Percentiles rank a stretch among this genome's conserved stretches.
These are phyloP conservation scores for Steinernema scapterisci DNA, from an alignment of 2,888 invertebrate genomes.

Conservation along the genomic window DNA sequence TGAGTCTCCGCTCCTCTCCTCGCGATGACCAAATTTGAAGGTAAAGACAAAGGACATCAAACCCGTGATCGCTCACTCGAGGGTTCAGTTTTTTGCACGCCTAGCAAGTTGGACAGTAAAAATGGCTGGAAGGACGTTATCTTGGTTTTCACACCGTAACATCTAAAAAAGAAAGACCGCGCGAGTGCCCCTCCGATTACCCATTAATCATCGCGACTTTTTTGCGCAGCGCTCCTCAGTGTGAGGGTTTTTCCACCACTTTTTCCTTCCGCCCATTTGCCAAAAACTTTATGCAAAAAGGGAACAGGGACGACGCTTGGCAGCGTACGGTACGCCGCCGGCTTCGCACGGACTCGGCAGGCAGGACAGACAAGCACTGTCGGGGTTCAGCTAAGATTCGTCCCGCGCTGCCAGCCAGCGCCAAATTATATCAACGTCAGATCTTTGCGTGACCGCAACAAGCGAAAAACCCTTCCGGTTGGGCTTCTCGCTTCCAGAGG, in stretches of 20 bases:
- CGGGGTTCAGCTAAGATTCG: too few relatives aligned
- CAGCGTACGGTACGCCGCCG: not conserved
- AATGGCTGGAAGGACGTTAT: slow-evolving; percentile 16
- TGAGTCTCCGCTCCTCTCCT: not conserved
- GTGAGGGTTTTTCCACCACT: slow-evolving; percentile 13
- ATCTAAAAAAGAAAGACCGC: slow-evolving; percentile 9
- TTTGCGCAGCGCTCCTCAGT: slow-evolving; percentile 9
- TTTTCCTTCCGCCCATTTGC: slow-evolving; percentile 33
- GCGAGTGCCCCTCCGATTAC: slow-evolving; percentile 24
- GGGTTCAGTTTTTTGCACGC: slow-evolving; percentile 4
- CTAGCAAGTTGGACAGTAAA: slow-evolving; percentile 5
- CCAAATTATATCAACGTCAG: too few relatives aligned
- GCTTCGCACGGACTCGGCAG: too few relatives aligned
- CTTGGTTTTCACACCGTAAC: slow-evolving; percentile 26
- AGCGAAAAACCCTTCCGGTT: too few relatives aligned
- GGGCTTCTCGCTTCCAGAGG: too few relatives aligned
- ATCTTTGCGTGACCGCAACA: too few relatives aligned
- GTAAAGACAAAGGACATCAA: slow-evolving; percentile 20
- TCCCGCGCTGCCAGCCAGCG: too few relatives aligned
- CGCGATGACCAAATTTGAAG: not conserved
- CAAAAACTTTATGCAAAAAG: slow-evolving; percentile 28
- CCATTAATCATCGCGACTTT: slow-evolving; percentile 30
- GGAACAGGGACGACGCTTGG: not conserved
- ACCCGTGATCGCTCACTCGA: not conserved
- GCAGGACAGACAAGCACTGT: too few relatives aligned